Conservation (phyloP, 2,113 vertebrate species). For the Oryzias woworae region DNA sequence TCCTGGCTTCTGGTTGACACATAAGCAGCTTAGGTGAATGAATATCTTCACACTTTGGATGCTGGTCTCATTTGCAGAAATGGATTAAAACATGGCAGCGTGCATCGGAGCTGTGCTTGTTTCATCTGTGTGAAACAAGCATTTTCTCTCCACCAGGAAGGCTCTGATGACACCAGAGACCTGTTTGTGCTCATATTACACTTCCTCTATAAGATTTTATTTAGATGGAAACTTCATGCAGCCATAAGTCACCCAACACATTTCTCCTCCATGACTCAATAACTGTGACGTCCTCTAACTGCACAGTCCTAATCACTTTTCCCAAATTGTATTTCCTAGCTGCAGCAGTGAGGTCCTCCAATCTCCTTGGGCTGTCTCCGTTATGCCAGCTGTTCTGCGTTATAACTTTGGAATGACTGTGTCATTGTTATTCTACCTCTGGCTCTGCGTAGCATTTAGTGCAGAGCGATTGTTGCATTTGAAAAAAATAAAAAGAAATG, state of each 20-base stretch:
- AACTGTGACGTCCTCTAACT: slow-evolving; percentile 20
- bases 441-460: slow-evolving; percentile 56
- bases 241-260: slow-evolving; percentile 30
- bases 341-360: slow-evolving; percentile 39
- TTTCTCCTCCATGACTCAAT: slow-evolving; percentile 11
- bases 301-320: slow-evolving; percentile 38
- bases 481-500: slow-evolving; percentile 24
- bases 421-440: slow-evolving; percentile 59
- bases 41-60: slow-evolving; percentile 42
- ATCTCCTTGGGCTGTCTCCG: slow-evolving; percentile 38
- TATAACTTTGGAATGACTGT: slow-evolving; percentile 44
- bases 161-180: neutral
- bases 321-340: slow-evolving; percentile 29
- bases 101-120: slow-evolving; percentile 24
- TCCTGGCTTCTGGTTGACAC: slow-evolving; percentile 36
- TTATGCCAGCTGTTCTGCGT: slow-evolving; percentile 43
- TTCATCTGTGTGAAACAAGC: slow-evolving; percentile 46
- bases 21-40: slow-evolving; percentile 53
- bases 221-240: neutral
- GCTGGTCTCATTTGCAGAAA: slow-evolving; percentile 39
- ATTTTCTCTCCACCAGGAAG: slow-evolving; percentile 34
- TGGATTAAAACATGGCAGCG: slow-evolving; percentile 23
- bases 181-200: neutral
- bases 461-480: slow-evolving; percentile 47
- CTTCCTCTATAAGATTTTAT: neutral